Base-by-base conservation (phyloP, 2,888 invertebrate genomes). In the Euphydryas editha region DNA sequence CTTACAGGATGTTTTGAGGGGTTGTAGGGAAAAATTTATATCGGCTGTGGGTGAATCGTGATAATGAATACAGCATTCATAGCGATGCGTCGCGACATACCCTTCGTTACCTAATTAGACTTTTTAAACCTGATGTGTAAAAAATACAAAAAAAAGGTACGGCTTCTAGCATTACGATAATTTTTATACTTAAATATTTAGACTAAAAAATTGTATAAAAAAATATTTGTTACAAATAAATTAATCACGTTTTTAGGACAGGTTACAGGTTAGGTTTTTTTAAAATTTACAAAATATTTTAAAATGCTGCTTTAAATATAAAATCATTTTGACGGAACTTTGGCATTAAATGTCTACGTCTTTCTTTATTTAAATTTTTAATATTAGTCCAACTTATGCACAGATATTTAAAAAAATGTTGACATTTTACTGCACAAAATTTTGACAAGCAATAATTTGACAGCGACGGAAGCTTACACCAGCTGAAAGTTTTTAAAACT, bases 11-110 rank as follows among this genome's bases (percentile, higher is more conserved):
- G 30, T 30, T 30, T 30, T 30, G 8, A 30, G 30, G 30, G 30
- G 30, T 30, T 30, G 4, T 5, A 30, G 30, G 30, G 30, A 30
- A 30, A 30, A 18, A 11, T 2, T 20, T 10, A 47, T 47, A 47
- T 47, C 10, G 18, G 8, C 10, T 47, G 24, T 24, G 21, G 15
- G 21, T 13, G n/a, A n/a, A 24, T 10, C n/a, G 15, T 20, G 51
- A 39, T 57, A 51, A 56, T 66, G 66, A 70, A 70, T 68, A 60
- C 62, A 65, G 65, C 65, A 65, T 68, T 65, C 69, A 69, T 60
- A 59, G 54, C 58, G 65, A 68, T 59, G 62, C 68, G 65, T 62
- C 65, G 67, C 67, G 62, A 51, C 54, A 55, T 60, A 21, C 62
- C 59, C 63, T 58, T 39, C 49, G 56, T 46, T 51, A 51, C 51